phyloP scores from a whole-genome alignment of 30 jellyfish, hydroid and myxozoan genomes.

The Hydractinia echinata region DNA sequence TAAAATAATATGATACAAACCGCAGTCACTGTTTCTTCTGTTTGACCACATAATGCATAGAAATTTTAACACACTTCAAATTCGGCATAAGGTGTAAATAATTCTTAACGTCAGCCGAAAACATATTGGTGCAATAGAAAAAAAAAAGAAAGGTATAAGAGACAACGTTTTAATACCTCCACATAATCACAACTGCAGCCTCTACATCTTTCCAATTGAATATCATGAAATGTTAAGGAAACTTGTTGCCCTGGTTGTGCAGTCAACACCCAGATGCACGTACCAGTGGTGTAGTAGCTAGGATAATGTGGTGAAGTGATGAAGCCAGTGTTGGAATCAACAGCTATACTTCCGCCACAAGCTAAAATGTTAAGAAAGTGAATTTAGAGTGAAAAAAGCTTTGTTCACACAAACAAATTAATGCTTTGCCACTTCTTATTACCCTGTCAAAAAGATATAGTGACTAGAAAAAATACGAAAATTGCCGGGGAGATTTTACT shows the following conservation, averaged over 20 bases:
- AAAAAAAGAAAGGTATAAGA: background rate
- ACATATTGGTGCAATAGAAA: background rate
- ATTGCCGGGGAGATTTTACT: no score
- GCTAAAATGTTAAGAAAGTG: conserved; percentile 22
- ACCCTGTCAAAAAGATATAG: no score
- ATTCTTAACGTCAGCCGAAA: no score
- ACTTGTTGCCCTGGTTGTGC: conserved; percentile 67
- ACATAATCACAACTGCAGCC: conserved; percentile 60
- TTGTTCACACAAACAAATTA: no score
- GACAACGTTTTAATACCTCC: conserved; percentile 26
- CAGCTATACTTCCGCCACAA: conserved; percentile 69
- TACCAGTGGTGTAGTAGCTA: conserved; percentile 38
- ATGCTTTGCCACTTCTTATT: no score
- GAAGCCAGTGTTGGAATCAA: conserved; percentile 38
- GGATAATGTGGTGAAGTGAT: conserved; percentile 73
- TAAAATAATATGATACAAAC: no score
- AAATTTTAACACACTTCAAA: no score
- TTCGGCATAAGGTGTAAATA: no score
- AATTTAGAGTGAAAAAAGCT: no score
- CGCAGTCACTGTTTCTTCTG: no score
- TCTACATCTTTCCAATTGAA: conserved; percentile 38
- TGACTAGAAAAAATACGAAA: no score
- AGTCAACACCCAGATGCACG: conserved; percentile 62
- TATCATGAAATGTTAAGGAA: conserved; percentile 50
- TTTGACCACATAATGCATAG: no score